Conservation (phyloP, 2,888 invertebrate species). For the Spilarctia lutea region DNA sequence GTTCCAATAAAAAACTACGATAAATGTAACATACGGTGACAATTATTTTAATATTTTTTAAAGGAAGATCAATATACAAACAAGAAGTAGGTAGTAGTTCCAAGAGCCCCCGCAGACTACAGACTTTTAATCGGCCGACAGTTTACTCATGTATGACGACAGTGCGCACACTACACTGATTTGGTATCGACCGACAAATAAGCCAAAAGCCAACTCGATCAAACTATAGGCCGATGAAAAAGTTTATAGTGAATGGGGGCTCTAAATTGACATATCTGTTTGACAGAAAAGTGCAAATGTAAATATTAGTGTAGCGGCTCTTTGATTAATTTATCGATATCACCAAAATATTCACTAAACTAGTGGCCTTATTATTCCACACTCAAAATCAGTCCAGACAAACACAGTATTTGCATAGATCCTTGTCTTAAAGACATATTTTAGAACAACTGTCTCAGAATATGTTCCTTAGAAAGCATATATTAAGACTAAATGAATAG, state of each 20-base stretch:
- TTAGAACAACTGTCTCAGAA: neutral
- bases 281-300: neutral
- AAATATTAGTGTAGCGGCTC: neutral
- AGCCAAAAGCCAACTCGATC: too few relatives aligned
- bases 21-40: neutral
- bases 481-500: neutral
- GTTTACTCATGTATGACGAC: too few relatives aligned
- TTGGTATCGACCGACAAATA: too few relatives aligned
- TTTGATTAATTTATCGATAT: neutral
- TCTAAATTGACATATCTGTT: neutral
- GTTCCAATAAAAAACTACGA: too few relatives aligned
- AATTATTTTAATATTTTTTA: neutral
- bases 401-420: neutral
- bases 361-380: neutral
- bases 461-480: neutral
- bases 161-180: too few relatives aligned
- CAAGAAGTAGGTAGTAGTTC: too few relatives aligned
- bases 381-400: neutral
- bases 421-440: neutral
- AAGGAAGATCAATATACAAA: neutral
- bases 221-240: too few relatives aligned
- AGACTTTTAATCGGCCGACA: too few relatives aligned
- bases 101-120: too few relatives aligned
- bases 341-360: neutral
- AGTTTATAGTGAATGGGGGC: too few relatives aligned